Evolutionary conservation across 2,113 vertebrate species (phyloP).

Genomic region (Mystacornis crossleyi): DNA sequence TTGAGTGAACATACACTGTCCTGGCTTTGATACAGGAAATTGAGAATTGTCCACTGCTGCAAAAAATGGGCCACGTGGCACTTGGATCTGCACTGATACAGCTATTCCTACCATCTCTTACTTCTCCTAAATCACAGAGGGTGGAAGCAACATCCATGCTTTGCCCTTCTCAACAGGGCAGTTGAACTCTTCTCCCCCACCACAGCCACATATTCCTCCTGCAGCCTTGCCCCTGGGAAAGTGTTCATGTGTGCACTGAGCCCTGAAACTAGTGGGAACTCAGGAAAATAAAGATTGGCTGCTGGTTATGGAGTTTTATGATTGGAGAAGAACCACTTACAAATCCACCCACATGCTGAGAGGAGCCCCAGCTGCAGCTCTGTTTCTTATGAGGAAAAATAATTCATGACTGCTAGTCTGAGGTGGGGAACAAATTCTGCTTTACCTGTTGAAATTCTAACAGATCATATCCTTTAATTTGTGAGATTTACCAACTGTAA

Average conservation of each 20-base stretch:
- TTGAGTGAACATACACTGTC: neutral
- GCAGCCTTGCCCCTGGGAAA: neutral
- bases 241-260: neutral
- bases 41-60: neutral
- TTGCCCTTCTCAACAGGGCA: neutral
- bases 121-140: neutral
- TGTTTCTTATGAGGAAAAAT: neutral
- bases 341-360: neutral
- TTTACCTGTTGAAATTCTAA: neutral
- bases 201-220: neutral
- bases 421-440: neutral
- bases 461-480: neutral
- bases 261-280: neutral
- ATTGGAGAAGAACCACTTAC: neutral
- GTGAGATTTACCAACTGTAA: neutral
- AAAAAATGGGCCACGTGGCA: neutral
- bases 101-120: neutral
- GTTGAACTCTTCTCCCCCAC: too few relatives aligned
- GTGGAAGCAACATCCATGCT: neutral
- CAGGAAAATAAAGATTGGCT: neutral
- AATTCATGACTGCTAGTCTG: neutral
- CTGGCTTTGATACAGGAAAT: neutral
- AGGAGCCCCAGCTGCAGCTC: neutral
- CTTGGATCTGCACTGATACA: neutral
- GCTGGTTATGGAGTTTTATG: neutral